Conservation (phyloP, 64 coral and sea anemone species). For the Pocillopora damicornis region DNA sequence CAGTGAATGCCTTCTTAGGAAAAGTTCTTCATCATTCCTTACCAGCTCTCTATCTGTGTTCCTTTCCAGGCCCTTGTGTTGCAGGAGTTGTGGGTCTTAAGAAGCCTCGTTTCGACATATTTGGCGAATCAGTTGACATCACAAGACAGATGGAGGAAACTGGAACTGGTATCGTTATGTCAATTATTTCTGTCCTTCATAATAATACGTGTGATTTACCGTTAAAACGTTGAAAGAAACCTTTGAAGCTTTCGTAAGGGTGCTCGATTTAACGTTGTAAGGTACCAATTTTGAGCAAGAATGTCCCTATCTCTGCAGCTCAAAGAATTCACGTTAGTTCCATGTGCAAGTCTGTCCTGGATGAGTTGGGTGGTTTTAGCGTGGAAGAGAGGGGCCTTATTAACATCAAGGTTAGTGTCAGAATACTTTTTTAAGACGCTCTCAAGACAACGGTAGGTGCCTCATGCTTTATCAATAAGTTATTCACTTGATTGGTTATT, state of each 20-base stretch:
- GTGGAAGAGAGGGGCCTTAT: slow-evolving; percentile 4
- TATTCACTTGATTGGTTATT: too few species aligned
- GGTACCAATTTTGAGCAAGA: not conserved
- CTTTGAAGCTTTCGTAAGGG: not conserved
- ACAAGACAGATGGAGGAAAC: slow-evolving; percentile 35
- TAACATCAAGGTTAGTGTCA: slow-evolving; percentile 2
- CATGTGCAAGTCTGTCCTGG: slow-evolving; percentile 30
- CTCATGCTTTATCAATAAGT: too few species aligned
- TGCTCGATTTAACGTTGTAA: not conserved
- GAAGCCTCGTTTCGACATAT: slow-evolving; percentile 52
- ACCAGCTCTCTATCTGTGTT: not conserved
- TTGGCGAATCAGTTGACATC: slow-evolving; percentile 40
- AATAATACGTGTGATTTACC: not conserved
- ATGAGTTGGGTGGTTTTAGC: slow-evolving; percentile 31
- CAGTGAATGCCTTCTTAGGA: too few species aligned
- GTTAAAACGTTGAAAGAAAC: too few species aligned
- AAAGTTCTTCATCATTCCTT: not conserved
- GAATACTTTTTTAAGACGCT: not conserved
- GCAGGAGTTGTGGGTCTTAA: slow-evolving; percentile 50
- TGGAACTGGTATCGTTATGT: slow-evolving; percentile 8
- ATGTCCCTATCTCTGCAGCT: not conserved
- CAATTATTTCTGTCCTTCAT: not conserved
- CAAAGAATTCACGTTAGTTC: slow-evolving; percentile 36
- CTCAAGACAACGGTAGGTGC: not conserved
- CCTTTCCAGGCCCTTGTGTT: slow-evolving; percentile 43